phyloP scores from a whole-genome alignment of 2,888 invertebrate genomes.

The Alviniconcha strummeri region DNA sequence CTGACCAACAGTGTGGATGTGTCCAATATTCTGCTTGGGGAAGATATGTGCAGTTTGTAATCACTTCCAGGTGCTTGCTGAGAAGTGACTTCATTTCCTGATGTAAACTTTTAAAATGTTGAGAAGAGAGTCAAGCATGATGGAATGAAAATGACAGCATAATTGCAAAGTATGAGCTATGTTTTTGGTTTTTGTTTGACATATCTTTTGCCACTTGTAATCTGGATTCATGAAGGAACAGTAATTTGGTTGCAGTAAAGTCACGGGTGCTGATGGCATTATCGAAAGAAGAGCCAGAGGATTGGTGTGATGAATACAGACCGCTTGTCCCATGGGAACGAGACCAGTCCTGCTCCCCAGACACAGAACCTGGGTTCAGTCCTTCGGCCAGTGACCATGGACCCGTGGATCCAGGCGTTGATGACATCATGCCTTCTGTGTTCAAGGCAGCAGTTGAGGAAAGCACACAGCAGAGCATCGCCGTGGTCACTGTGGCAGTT shows the following conservation, averaged over 20 bases:
- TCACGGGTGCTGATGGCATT: conserved; percentile 66
- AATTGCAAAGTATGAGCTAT: too few relatives aligned
- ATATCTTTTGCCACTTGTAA: too few relatives aligned
- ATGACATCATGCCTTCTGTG: conserved; percentile 12
- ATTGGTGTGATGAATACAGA: conserved; percentile 40
- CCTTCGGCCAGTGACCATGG: not conserved
- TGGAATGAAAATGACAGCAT: too few relatives aligned
- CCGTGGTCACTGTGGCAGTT: conserved; percentile 32
- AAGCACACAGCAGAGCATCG: not conserved
- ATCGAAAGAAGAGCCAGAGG: conserved; percentile 59
- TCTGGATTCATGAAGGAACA: too few relatives aligned
- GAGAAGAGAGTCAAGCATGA: too few relatives aligned
- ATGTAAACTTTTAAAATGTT: too few relatives aligned
- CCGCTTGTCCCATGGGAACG: conserved; percentile 42
- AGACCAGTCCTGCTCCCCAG: conserved; percentile 37
- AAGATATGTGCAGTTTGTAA: too few relatives aligned
- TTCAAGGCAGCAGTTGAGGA: not conserved
- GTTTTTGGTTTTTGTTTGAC: too few relatives aligned
- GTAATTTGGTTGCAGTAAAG: conserved; percentile 56
- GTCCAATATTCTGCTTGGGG: too few relatives aligned
- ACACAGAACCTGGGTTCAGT: conserved; percentile 2
- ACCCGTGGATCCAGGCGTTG: conserved; percentile 9
- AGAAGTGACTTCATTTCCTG: too few relatives aligned
- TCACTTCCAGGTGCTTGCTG: too few relatives aligned
- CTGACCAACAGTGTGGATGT: too few relatives aligned